A percentile compares a stretch with the other conserved stretches of the same genome.
Evolutionary conservation across 2,888 invertebrate genomes (phyloP).

Genomic region (Hetaerina titia): DNA sequence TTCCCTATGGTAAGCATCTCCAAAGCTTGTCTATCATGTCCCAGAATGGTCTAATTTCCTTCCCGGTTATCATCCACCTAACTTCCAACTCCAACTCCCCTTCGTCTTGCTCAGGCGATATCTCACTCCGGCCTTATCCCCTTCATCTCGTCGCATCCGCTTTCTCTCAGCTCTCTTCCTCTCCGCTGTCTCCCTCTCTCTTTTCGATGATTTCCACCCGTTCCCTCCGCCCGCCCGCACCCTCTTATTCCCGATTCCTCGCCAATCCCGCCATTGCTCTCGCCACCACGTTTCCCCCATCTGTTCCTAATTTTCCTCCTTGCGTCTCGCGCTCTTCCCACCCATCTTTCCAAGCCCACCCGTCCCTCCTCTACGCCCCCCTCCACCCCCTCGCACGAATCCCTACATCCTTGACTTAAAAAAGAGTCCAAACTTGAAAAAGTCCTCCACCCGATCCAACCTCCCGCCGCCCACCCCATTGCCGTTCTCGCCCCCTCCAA

Average conservation of each 20-base stretch:
- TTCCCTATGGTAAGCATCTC: too few species aligned
- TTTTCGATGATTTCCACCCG: not conserved
- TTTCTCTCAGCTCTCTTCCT: not conserved
- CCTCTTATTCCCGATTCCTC: not conserved
- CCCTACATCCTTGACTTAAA: not conserved
- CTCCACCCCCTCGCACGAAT: not conserved
- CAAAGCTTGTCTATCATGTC: not conserved
- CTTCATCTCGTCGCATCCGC: not conserved
- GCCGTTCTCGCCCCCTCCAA: not conserved
- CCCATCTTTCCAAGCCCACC: not conserved
- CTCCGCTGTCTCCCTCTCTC: not conserved
- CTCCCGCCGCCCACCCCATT: not conserved
- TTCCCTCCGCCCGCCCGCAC: not conserved
- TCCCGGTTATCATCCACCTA: not conserved
- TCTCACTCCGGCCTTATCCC: not conserved
- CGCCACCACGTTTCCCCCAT: not conserved
- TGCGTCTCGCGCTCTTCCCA: not conserved
- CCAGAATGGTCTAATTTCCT: not conserved
- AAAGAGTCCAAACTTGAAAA: not conserved
- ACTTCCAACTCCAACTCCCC: not conserved
- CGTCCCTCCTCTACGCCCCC: not conserved
- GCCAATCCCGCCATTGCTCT: not conserved
- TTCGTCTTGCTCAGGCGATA: not conserved
- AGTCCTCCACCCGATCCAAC: not conserved
- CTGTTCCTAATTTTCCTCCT: conserved; percentile 4